Conservation (phyloP, 2,888 invertebrate genomes). For the Cataglyphis altisquamis region DNA sequence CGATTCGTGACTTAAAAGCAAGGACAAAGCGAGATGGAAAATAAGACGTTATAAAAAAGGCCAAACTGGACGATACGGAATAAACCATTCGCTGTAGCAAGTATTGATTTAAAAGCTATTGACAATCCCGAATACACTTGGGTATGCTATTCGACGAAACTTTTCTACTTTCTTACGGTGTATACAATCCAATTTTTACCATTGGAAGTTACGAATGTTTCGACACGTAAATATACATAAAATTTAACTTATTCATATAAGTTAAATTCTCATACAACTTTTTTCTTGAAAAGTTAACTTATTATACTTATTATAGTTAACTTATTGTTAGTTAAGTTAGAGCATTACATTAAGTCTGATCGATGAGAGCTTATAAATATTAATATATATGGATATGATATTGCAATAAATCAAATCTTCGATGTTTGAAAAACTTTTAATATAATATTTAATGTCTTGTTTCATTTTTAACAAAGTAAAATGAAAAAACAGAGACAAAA, state of each 20-base stretch:
- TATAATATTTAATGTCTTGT: not conserved
- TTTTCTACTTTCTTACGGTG: constrained; percentile 8
- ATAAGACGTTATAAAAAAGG: constrained; percentile 30
- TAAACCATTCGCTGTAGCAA: constrained; percentile 44
- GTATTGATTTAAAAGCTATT: constrained; percentile 60
- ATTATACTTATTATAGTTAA: not conserved
- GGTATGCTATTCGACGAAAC: constrained; percentile 11
- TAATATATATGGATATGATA: not conserved
- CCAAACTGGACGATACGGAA: not conserved
- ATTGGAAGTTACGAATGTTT: constrained; percentile 18
- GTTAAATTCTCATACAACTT: not conserved
- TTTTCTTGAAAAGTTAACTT: constrained; percentile 13
- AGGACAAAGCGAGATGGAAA: not conserved
- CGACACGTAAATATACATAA: not conserved
- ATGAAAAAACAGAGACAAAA: not conserved
- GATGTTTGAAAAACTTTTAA: not conserved
- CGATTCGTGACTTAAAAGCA: constrained; percentile 24
- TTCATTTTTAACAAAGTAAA: not conserved
- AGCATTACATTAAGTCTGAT: not conserved
- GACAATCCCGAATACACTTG: constrained; percentile 27
- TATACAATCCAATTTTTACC: constrained; percentile 10
- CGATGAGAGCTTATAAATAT: not conserved
- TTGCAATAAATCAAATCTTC: not conserved
- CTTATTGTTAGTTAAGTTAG: no score
- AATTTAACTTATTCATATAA: not conserved